Percentiles rank a stretch among this genome's conserved stretches.
phyloP scores from a whole-genome alignment of 2,888 invertebrate species.

The Melinaea marsaeus region DNA sequence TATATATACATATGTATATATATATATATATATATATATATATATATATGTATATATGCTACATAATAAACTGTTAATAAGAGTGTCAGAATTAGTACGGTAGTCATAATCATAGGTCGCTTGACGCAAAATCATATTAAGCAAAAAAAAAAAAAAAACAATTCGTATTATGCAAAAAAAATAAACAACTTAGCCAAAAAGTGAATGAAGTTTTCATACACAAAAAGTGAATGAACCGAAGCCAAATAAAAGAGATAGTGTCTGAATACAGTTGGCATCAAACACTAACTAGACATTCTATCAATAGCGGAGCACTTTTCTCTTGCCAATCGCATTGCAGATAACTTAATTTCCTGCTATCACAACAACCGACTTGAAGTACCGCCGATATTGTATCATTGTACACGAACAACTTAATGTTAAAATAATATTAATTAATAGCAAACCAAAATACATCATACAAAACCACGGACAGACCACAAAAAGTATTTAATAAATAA shows the following conservation, averaged over 20 bases:
- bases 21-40: no score
- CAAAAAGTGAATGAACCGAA: conserved; percentile 22
- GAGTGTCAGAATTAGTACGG: conserved; percentile 11
- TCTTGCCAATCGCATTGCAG: conserved; percentile 38
- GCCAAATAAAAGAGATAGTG: conserved; percentile 12
- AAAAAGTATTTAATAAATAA: conserved; percentile 9
- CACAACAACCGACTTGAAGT: conserved; percentile 25
- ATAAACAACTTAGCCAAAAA: no score
- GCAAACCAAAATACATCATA: neutral
- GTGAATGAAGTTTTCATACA: conserved; percentile 8
- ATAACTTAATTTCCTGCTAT: conserved; percentile 26
- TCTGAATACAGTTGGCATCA: conserved; percentile 23
- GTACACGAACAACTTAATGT: neutral
- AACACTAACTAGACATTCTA: conserved; percentile 19
- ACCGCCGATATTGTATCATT: conserved; percentile 8
- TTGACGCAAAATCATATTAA: neutral
- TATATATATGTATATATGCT: no score
- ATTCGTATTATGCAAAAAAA: no score
- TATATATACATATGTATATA: no score
- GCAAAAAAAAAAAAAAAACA: no score
- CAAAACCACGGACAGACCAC: neutral
- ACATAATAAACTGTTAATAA: no score
- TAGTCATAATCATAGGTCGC: conserved; percentile 20
- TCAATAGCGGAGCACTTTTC: conserved; percentile 26
- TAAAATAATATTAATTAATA: neutral